A percentile compares a stretch with the other conserved stretches of the same genome.
Conservation (phyloP, 1,140 invertebrate species). For the Ceratosolen solmsi region DNA sequence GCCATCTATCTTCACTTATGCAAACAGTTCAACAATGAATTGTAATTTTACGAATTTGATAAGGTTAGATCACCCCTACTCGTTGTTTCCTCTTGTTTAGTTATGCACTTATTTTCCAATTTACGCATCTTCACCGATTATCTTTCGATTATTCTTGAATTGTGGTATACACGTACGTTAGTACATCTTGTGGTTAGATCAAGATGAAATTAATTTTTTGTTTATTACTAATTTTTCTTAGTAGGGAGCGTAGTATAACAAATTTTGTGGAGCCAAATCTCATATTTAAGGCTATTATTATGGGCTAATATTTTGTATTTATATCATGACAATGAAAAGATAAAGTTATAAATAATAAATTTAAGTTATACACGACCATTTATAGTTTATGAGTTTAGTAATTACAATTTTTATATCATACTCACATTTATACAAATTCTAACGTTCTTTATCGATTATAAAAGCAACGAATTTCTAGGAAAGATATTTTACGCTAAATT, state of each 20-base stretch:
- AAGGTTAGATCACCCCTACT: not conserved
- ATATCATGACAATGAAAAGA: not conserved
- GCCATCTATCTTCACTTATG: slow-evolving; percentile 24
- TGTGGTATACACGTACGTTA: not conserved
- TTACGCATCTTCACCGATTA: not conserved
- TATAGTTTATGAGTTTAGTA: not conserved
- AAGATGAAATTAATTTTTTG: not conserved
- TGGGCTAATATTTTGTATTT: not conserved
- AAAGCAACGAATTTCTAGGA: not conserved
- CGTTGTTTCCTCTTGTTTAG: not conserved
- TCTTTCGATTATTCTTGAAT: slow-evolving; percentile 9
- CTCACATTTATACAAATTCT: not conserved
- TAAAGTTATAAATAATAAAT: slow-evolving; percentile 4
- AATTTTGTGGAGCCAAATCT: not conserved
- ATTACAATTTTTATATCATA: not conserved
- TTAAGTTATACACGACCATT: too few relatives aligned
- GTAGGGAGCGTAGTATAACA: not conserved
- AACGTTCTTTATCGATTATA: not conserved
- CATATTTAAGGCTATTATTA: not conserved
- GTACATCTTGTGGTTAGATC: not conserved
- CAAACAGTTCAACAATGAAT: slow-evolving; percentile 42
- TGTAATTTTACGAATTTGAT: slow-evolving; percentile 30
- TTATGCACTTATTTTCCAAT: not conserved
- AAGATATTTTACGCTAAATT: not conserved
- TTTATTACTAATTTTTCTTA: not conserved